Evolutionary conservation across 1,140 invertebrate genomes (phyloP), one percentile per base, ranked within the genome.

Genomic region (Drosophila rhopaloa): DNA sequence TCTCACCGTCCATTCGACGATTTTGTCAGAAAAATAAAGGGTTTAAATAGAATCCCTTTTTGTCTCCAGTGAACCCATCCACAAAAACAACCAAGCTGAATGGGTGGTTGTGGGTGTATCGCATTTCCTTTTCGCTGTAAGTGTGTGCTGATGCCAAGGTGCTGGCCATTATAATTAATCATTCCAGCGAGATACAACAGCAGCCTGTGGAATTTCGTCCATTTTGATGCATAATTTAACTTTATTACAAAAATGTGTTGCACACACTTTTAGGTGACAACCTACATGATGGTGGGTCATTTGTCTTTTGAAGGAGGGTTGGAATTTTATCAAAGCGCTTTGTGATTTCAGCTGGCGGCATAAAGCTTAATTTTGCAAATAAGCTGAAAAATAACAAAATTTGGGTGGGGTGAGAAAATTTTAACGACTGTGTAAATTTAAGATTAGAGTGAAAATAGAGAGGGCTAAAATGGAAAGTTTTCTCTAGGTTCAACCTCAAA

Each of bases 211-310:
- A 85, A 86, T 79, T 78, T 79, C 14, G 8, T 41, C 71, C 74
- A 68, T 72, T 86, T 82, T 82, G 75, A 65, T 73, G 83, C 82
- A 76, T 79, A 85, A 85, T 85, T 85, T 82, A 85, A 79, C 70
- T 68, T 85, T 76, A 88, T 79, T 77, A 55, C 63, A 62, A 74
- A 72, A 86, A 71, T 86, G 60, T 74, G 68, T 54, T 74, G 73
- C 82, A 66, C 79, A 70, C 79, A 85, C 74, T 74, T 57, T 66
- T 46, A 41, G 67, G 59, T 57, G 47, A 40, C 59, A 66, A 66
- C 32, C 24, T 53, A 47, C 57, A 58, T 29, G 60, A 57, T 29
- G 60, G 19, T 0, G 11, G 37, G 43, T 41, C 68, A 72, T 72
- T 71, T 58, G 29, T 72, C 68, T 50, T 38, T n/a, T 37, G 48